These are phyloP conservation scores for Tupaia chinensis DNA, from an alignment of 2,113 vertebrate genomes.

Conservation along the genomic window DNA sequence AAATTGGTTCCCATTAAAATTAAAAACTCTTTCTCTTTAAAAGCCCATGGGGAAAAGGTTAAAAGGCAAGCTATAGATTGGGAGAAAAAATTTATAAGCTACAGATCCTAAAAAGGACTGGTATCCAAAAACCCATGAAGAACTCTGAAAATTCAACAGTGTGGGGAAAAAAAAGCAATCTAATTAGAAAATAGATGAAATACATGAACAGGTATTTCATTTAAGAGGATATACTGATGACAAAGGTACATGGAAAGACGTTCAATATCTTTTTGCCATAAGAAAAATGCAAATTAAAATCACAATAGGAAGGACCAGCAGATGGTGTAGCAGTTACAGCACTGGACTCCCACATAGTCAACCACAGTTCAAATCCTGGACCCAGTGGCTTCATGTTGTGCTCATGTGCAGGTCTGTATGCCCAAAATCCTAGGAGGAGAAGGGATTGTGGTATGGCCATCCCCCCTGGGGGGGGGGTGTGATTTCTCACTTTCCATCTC, in stretches of 20 bases:
- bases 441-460: too few species aligned
- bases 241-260: not conserved
- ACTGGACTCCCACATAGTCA: too few species aligned
- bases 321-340: too few species aligned
- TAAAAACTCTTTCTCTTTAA: not conserved
- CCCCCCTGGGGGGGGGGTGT: too few species aligned
- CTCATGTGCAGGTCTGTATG: too few species aligned
- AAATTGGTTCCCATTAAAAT: not conserved
- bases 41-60: not conserved
- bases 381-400: too few species aligned
- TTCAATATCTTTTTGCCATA: not conserved
- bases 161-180: constrained; percentile 20
- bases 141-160: not conserved
- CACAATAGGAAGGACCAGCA: not conserved
- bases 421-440: too few species aligned
- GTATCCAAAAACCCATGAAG: not conserved
- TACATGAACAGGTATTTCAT: constrained; percentile 8
- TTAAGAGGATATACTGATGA: not conserved
- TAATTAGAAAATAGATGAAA: not conserved
- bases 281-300: constrained; percentile 43
- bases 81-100: not conserved
- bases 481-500: too few species aligned
- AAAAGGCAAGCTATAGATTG: not conserved
- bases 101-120: not conserved
- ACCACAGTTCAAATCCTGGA: too few species aligned